Evolutionary conservation across 2,888 invertebrate species (phyloP), one percentile per base, ranked within the genome.

Genomic region (Ornithoptera priamus): DNA sequence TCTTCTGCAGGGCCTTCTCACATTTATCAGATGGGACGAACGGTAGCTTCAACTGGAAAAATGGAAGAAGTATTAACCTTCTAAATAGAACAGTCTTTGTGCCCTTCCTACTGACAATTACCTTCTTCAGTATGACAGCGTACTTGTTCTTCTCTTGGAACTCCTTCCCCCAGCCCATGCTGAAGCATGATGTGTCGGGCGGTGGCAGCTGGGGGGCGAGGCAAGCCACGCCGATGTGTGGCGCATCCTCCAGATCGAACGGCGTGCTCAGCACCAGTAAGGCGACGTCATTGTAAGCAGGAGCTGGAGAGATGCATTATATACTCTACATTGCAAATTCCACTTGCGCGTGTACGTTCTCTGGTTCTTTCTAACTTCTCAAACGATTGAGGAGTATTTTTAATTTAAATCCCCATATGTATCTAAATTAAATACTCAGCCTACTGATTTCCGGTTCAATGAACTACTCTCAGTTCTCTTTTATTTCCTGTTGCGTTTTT

Each of bases 11-110:
- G 2, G 83, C 77, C 0, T 71, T n/a, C 73, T 93, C 88, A 70
- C 94, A 94, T 0, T 72, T 74, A 4, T 73, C 71, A 6, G 85
- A 89, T 0, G 93, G 92, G 0, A 97, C 95, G 0, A 96, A 90
- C 0, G 96, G 96, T 2, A 97, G 77, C 22, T 96, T 95, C 18
- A 97, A 93, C 93, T 93, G 81, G 3, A 72, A 75, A 59, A 20
- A 56, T 12, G 1, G 8, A 10, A 39, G 7, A 10, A 39, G 10
- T 39, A 8, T 7, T 30, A 30, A 30, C 30, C 3, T 30, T 3
- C 39, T 39, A 39, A 10, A 39, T 10, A 10, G 39, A 8, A 10
- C 39, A 39, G 39, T 39, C 39, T 39, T 10, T 39, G 39, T 39
- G 7, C 1, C 7, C 8, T 1, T 39, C 39, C 39, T 10, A 39